Base-by-base conservation (phyloP, 2,888 invertebrate genomes). In the Rugalucina vietnamica region DNA sequence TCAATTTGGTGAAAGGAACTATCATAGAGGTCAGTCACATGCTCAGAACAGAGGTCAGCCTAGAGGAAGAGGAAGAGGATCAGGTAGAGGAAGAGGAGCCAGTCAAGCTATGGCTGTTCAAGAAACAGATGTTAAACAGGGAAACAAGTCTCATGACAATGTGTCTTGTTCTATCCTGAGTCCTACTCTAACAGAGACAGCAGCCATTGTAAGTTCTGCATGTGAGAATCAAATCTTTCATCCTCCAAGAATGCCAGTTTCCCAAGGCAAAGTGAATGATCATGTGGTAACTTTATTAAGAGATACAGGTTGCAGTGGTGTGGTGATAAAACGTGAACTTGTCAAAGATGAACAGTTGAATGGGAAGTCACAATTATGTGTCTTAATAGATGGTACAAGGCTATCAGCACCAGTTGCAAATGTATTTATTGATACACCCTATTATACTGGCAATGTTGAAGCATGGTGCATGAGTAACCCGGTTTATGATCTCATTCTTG, bases 341-440 rank as follows among this genome's bases (percentile, higher is more conserved):
- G 83, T 85, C 21, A 24, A n/a, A 14, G 49, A 69, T 27, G 37
- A 73, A 24, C 79, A 80, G 27, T 60, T 80, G 1, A 87, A 81
- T 21, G 86, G 81, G 10, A 24, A 81, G 37, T 32, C n/a, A 0
- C 71, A 77, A 24, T 21, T 8, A n/a, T 87, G 82, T 73, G 43
- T 81, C n/a, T 34, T 87, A n/a, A 79, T 81, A 29, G 85, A 88
- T 78, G 76, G 88, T 12, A 76, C 85, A 10, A 71, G 71, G 1
- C 39, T 57, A 14, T 14, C 34, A 43, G 71, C 76, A 0, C 81
- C 85, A 37, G 54, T 81, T 10, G 88, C 81, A 34, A 29, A 34
- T 14, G 76, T 87, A 12, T 37, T n/a, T 37, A 36, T 88, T 18
- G 81, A 85, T 39, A 82, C 82, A 4, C 82, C 86, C 21, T 88